Conservation (phyloP, 2,888 invertebrate species). For the Macropis europaea region DNA sequence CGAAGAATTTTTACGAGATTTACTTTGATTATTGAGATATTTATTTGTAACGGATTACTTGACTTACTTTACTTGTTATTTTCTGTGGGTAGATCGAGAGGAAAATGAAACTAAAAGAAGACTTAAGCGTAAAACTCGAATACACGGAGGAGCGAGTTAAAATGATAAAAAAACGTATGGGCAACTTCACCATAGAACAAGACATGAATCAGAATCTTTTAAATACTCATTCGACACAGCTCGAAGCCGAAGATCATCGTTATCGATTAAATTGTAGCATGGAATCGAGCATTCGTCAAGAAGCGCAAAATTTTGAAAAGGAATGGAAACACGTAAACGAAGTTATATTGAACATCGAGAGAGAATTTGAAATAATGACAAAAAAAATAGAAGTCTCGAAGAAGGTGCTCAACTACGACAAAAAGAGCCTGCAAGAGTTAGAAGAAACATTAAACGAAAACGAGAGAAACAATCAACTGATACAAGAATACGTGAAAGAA, state of each 20-base stretch:
- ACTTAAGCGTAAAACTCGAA: conserved; percentile 80
- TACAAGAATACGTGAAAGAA: conserved; percentile 87
- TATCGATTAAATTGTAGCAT: conserved; percentile 81
- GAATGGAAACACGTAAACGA: conserved; percentile 80
- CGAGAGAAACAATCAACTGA: conserved; percentile 86
- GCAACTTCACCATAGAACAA: conserved; percentile 81
- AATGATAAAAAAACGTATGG: conserved; percentile 80
- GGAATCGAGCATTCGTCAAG: conserved; percentile 80
- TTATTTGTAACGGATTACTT: background rate
- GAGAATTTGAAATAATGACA: conserved; percentile 81
- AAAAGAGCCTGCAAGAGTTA: conserved; percentile 86
- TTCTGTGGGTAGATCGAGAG: conserved; percentile 77
- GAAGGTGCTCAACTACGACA: conserved; percentile 85
- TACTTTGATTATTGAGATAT: background rate
- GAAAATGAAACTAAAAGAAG: conserved; percentile 80
- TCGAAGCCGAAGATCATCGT: conserved; percentile 85
- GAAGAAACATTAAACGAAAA: conserved; percentile 86
- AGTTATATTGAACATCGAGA: conserved; percentile 76
- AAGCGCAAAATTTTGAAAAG: conserved; percentile 80
- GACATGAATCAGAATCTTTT: conserved; percentile 85
- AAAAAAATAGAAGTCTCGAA: conserved; percentile 85
- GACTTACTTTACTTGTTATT: background rate
- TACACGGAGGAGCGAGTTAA: conserved; percentile 78
- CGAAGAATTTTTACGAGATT: background rate
- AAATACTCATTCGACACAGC: conserved; percentile 85